phyloP scores from a whole-genome alignment of 2,113 vertebrate species.

The Chloebia gouldiae region DNA sequence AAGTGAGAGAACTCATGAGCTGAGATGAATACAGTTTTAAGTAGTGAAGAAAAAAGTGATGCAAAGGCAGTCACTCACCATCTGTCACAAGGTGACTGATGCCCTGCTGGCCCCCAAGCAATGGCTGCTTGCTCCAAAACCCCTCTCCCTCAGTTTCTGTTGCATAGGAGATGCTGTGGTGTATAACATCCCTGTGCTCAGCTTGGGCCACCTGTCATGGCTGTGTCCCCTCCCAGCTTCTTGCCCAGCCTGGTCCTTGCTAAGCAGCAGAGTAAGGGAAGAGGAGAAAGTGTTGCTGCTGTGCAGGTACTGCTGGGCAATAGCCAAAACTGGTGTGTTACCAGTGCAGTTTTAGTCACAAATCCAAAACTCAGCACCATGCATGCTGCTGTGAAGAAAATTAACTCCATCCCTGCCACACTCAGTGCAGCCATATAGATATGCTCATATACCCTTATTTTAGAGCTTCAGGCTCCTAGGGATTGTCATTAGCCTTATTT shows the following conservation, averaged over 20 bases:
- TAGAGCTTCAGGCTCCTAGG: not conserved
- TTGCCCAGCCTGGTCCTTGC: not conserved
- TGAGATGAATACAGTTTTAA: not conserved
- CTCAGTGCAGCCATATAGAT: not conserved
- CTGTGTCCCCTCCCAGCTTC: not conserved
- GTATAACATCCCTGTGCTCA: not conserved
- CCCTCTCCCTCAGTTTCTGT: not conserved
- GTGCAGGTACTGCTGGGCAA: not conserved
- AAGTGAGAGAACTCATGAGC: not conserved
- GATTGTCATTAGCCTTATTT: not conserved
- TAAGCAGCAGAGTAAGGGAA: not conserved
- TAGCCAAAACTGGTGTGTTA: not conserved
- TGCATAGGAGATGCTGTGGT: not conserved
- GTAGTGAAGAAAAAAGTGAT: not conserved
- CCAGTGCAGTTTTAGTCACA: not conserved
- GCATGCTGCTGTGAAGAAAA: not conserved
- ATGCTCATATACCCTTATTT: not conserved
- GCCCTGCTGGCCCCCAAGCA: not conserved
- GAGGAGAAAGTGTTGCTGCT: not conserved
- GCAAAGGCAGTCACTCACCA: not conserved
- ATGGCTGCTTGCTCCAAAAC: not conserved
- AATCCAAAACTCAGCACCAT: not conserved
- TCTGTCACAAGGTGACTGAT: not conserved
- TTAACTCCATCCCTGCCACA: not conserved
- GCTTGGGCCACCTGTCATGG: not conserved